Percentiles rank a stretch among this genome's conserved stretches.
Evolutionary conservation across 1,140 invertebrate genomes (phyloP).

Genomic region (Caenorhabditis remanei): DNA sequence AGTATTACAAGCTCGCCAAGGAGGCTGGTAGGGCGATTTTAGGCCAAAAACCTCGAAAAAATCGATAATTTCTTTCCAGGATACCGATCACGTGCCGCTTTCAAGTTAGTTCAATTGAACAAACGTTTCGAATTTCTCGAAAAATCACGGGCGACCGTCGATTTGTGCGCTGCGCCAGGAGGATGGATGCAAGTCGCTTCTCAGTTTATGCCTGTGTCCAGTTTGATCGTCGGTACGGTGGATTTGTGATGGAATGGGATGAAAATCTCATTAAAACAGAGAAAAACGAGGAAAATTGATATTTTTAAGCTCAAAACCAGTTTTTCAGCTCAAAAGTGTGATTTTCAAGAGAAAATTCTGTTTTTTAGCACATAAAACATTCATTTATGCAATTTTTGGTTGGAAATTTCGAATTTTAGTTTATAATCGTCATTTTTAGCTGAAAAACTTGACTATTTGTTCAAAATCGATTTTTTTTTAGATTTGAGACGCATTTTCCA

Average conservation of each 20-base stretch:
- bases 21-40: constrained; percentile 86
- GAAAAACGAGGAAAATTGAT: background rate
- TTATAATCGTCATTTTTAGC: too few relatives aligned
- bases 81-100: constrained; percentile 94
- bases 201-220: constrained; percentile 96
- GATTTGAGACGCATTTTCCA: too few relatives aligned
- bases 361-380: too few relatives aligned
- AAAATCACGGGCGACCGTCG: constrained; percentile 93
- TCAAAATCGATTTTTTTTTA: too few relatives aligned
- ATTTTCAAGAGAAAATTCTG: background rate
- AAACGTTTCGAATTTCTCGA: constrained; percentile 97
- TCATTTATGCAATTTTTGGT: too few relatives aligned
- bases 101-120: constrained; percentile 98
- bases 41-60: background rate
- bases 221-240: constrained; percentile 86
- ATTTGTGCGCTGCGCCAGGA: constrained; percentile 98
- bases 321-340: background rate
- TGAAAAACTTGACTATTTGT: too few relatives aligned
- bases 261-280: background rate
- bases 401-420: too few relatives aligned
- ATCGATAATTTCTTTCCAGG: constrained; percentile 82
- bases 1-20: constrained; percentile 97
- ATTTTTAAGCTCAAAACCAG: too few relatives aligned
- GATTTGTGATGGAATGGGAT: background rate
- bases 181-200: constrained; percentile 99